Evolutionary conservation across 2,113 vertebrate species (phyloP).

Genomic region (Ranitomeya imitator): DNA sequence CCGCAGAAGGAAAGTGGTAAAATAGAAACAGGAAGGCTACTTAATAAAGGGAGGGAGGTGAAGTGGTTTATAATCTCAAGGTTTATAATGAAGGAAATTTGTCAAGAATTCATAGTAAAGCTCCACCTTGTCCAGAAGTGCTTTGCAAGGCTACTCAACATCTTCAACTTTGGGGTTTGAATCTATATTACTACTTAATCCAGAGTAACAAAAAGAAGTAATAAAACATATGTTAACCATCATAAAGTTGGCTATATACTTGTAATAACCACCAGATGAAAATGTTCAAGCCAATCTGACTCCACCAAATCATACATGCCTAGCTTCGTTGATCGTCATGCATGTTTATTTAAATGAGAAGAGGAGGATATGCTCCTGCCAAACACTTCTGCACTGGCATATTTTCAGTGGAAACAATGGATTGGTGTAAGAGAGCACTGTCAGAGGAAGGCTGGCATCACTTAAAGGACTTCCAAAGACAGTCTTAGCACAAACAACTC

Average conservation of each 20-base stretch:
- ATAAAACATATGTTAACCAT: not conserved
- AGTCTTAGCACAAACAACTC: too few species aligned
- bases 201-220: not conserved
- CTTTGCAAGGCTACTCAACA: not conserved
- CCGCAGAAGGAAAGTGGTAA: not conserved
- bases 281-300: not conserved
- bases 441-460: too few species aligned
- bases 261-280: not conserved
- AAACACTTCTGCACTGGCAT: too few species aligned
- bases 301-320: not conserved
- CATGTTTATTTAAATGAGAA: not conserved
- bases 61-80: not conserved
- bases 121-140: not conserved
- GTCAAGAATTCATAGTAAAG: not conserved
- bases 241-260: not conserved
- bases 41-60: not conserved
- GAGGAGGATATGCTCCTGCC: not conserved
- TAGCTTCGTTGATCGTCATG: not conserved
- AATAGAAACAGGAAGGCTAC: conserved; percentile 4
- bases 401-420: not conserved
- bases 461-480: too few species aligned
- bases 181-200: not conserved
- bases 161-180: not conserved
- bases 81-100: not conserved
- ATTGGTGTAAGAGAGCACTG: not conserved